These are phyloP conservation scores for Aplodontia rufa DNA, from an alignment of 2,113 vertebrate species.

Conservation along the genomic window DNA sequence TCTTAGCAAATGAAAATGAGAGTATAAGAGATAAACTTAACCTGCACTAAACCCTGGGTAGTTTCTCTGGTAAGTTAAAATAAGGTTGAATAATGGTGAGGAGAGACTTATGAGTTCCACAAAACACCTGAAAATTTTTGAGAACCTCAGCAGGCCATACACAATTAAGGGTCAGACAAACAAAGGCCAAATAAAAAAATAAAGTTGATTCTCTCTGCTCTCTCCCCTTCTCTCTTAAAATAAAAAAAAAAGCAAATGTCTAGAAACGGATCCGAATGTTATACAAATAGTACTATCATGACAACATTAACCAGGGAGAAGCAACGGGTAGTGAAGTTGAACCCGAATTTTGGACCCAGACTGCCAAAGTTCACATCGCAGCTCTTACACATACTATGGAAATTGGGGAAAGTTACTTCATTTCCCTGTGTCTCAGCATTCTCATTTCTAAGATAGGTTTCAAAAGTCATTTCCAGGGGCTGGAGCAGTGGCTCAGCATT, in stretches of 20 bases:
- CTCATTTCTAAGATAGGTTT: too few relatives aligned
- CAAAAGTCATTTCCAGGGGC: too few relatives aligned
- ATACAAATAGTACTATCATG: not conserved
- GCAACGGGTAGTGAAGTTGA: too few relatives aligned
- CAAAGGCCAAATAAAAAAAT: too few relatives aligned
- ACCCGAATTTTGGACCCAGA: not conserved
- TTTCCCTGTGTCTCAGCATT: not conserved
- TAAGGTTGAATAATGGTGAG: not conserved
- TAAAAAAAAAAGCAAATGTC: not conserved
- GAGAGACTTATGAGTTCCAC: not conserved
- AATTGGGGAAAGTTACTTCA: not conserved
- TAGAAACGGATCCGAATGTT: not conserved
- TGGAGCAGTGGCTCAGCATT: too few relatives aligned
- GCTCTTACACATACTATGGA: not conserved
- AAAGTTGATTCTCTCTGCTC: too few relatives aligned
- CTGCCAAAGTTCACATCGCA: not conserved
- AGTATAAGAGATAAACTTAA: not conserved
- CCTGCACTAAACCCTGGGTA: not conserved
- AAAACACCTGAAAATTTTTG: not conserved
- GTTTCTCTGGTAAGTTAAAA: not conserved
- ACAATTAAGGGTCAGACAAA: too few relatives aligned
- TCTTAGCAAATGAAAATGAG: conserved; percentile 1
- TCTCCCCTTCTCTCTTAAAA: too few relatives aligned
- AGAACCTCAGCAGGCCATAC: too few relatives aligned
- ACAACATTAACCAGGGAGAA: not conserved